Evolutionary conservation across 1,140 invertebrate genomes (phyloP).

Genomic region (Nebria ingens): DNA sequence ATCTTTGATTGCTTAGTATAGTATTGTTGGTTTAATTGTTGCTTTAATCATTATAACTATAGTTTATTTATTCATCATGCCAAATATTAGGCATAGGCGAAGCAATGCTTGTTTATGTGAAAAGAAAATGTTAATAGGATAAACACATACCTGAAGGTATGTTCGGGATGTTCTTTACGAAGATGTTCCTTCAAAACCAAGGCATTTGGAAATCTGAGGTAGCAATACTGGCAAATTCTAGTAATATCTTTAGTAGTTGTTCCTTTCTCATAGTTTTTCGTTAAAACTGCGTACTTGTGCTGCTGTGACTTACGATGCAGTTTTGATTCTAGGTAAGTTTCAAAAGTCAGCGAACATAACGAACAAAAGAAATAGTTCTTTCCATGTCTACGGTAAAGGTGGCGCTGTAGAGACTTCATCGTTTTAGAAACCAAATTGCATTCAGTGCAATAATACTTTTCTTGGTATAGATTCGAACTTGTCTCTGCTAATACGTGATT

Average conservation of each 20-base stretch:
- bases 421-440: constrained; percentile 50
- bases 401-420: constrained; percentile 52
- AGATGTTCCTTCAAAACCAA: constrained; percentile 55
- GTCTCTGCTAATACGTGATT: constrained; percentile 36
- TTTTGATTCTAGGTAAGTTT: constrained; percentile 47
- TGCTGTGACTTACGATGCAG: constrained; percentile 51
- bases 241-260: constrained; percentile 30
- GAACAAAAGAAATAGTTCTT: constrained; percentile 53
- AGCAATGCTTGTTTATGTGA: no score
- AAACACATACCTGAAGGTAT: constrained; percentile 38
- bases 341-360: constrained; percentile 52
- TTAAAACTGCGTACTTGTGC: constrained; percentile 44
- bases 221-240: constrained; percentile 51
- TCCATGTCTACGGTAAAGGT: constrained; percentile 44
- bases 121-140: constrained; percentile 16
- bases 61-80: no score
- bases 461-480: constrained; percentile 53
- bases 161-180: constrained; percentile 46
- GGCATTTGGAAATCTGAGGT: constrained; percentile 40
- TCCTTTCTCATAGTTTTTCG: constrained; percentile 37
- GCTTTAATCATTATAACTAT: no score
- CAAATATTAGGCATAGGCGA: no score
- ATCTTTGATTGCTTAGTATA: no score
- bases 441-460: constrained; percentile 34
- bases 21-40: no score